Base-by-base conservation (phyloP, 2,113 vertebrate genomes). In the Lontra canadensis region DNA sequence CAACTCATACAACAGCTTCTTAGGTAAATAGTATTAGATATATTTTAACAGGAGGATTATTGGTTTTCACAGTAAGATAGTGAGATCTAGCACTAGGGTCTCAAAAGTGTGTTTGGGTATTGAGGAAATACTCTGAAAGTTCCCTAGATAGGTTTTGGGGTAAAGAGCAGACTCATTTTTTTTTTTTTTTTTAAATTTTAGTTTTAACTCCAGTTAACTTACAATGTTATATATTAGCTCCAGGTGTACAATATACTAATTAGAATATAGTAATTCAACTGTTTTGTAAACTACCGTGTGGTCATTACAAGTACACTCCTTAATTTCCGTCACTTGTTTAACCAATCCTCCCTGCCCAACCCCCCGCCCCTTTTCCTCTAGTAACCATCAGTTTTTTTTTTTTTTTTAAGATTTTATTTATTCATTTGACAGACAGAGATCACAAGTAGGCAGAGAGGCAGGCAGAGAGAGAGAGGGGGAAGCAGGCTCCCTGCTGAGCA, bases 1-100 rank as follows among this genome's bases (percentile, higher is more conserved):
- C 99, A 99, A 95, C 99, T 99, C 65, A 99, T 99, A 42, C 99
- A 99, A 82, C 99, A 99, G 95, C 99, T 99, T 92, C 97, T 99
- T 65, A 99, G 99, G 99, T 99, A 98, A 89, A 57, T 36, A 95
- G n/a, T 63, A 14, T 61, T 89, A 42, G 2, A 5, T 63, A 59
- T 12, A 8, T 84, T 89, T 88, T 84, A 80, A 23, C 52, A 25
- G 15, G 12, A 71, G 23, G 31, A 25, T 88, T 44, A 1, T 14
- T 95, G 29, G 6, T 96, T 97, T 95, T 82, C 42, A 49, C 49
- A 42, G 44, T 89, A 52, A 92, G 26, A 12, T 78, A 15, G 6
- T 88, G 86, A 93, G n/a, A 42, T 93, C 25, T 8, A 76, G 20
- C 13, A 15, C 12, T 76, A 57, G 47, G 20, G 6, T 42, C 42